These are phyloP conservation scores for Chaenogobius annularis DNA, from an alignment of 2,113 vertebrate species.

Conservation along the genomic window DNA sequence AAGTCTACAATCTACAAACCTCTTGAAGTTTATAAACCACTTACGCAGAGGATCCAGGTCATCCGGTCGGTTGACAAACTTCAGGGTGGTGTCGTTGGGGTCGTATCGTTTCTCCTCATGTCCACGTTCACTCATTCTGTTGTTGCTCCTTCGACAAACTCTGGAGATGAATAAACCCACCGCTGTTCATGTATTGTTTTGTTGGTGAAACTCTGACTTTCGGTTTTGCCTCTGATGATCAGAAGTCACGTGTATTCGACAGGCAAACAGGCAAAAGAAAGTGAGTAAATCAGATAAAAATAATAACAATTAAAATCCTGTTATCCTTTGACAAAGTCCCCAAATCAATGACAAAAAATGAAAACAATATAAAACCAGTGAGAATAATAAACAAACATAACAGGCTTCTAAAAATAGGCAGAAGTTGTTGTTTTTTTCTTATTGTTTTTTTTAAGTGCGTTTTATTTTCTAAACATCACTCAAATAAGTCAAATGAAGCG, in stretches of 20 bases:
- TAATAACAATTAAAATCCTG: neutral
- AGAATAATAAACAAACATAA: neutral
- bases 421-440: too few species aligned
- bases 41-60: constrained; percentile 52
- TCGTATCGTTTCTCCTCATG: constrained; percentile 56
- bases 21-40: neutral
- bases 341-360: neutral
- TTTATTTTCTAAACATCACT: neutral
- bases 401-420: too few species aligned
- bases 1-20: too few species aligned
- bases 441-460: too few species aligned
- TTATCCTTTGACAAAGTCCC: neutral
- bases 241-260: constrained; percentile 14
- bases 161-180: neutral
- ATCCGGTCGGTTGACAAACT: constrained; percentile 66
- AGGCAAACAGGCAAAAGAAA: neutral
- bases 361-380: neutral
- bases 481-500: neutral
- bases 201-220: constrained; percentile 19
- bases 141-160: neutral
- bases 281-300: too few species aligned
- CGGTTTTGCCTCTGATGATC: neutral
- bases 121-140: constrained; percentile 21
- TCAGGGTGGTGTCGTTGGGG: constrained; percentile 59
- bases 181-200: neutral